Percentiles rank a stretch among this genome's conserved stretches.
These are phyloP conservation scores for Antheraea assamensis DNA, from an alignment of 2,888 invertebrate genomes.

Conservation along the genomic window DNA sequence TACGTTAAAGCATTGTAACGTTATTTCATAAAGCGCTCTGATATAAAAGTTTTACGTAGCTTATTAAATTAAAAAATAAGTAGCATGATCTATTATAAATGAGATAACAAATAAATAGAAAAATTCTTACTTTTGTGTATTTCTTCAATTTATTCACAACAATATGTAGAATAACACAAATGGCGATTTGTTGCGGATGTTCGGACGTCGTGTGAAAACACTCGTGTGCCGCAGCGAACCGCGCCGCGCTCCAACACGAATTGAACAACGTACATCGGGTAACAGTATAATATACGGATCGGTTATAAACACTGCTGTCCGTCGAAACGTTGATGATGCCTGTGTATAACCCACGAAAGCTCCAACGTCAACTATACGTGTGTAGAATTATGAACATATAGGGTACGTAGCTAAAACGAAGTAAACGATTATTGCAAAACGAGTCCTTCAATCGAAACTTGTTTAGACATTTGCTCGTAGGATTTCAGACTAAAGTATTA, in stretches of 20 bases:
- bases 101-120: neutral
- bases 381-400: neutral
- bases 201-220: neutral
- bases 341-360: slow-evolving; percentile 41
- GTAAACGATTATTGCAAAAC: neutral
- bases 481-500: neutral
- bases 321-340: slow-evolving; percentile 35
- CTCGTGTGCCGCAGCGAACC: slow-evolving; percentile 48
- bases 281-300: slow-evolving; percentile 38
- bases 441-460: neutral
- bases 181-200: slow-evolving; percentile 36
- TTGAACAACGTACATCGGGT: slow-evolving; percentile 38
- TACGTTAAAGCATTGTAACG: no score
- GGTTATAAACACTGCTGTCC: slow-evolving; percentile 33
- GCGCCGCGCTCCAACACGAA: slow-evolving; percentile 59
- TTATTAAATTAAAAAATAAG: neutral
- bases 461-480: neutral
- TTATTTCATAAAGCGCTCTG: no score
- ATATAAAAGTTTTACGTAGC: neutral
- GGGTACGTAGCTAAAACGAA: neutral
- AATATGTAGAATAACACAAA: slow-evolving; percentile 39
- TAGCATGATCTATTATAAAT: neutral
- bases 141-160: slow-evolving; percentile 23
- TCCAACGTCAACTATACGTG: slow-evolving; percentile 27
- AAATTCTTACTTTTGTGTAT: slow-evolving; percentile 48